Conservation (phyloP, 2,888 invertebrate genomes). For the Pogonocherus hispidulus region DNA sequence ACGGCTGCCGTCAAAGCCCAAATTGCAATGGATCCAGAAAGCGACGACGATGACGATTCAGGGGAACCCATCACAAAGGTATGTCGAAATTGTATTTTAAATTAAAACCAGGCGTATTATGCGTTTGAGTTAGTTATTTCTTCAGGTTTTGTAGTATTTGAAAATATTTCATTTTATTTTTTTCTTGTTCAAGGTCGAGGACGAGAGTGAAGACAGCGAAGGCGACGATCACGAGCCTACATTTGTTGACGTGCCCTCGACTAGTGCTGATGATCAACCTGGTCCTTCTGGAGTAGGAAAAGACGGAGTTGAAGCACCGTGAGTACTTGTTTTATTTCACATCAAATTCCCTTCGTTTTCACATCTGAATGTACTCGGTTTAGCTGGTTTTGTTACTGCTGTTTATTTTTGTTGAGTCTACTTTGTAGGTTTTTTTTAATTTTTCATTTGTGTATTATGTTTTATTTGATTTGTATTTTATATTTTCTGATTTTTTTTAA, state of each 20-base stretch:
- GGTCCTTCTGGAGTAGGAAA: constrained; percentile 67
- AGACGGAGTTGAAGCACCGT: constrained; percentile 65
- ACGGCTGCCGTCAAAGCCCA: constrained; percentile 61
- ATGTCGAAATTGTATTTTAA: no score
- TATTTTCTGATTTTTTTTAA: constrained; percentile 35
- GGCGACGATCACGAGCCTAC: constrained; percentile 59
- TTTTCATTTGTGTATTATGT: constrained; percentile 5
- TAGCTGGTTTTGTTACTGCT: constrained; percentile 44
- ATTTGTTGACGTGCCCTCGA: constrained; percentile 61
- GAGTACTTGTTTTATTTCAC: constrained; percentile 64
- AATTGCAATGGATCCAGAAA: constrained; percentile 56
- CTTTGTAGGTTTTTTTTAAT: constrained; percentile 10
- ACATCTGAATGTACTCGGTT: constrained; percentile 51
- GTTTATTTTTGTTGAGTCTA: constrained; percentile 28
- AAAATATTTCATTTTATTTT: not conserved
- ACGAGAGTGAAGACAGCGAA: constrained; percentile 62
- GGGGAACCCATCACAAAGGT: constrained; percentile 61
- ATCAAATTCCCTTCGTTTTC: constrained; percentile 39
- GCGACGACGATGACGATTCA: constrained; percentile 60
- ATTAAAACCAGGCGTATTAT: no score
- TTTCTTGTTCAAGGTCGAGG: constrained; percentile 61
- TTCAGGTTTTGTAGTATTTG: constrained; percentile 3
- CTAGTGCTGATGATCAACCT: constrained; percentile 65
- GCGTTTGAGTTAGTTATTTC: not conserved
- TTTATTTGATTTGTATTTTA: constrained; percentile 11